A percentile compares a stretch with the other conserved stretches of the same genome.
phyloP scores from a whole-genome alignment of 1,140 invertebrate species.

The Lutraria rhynchaena region DNA sequence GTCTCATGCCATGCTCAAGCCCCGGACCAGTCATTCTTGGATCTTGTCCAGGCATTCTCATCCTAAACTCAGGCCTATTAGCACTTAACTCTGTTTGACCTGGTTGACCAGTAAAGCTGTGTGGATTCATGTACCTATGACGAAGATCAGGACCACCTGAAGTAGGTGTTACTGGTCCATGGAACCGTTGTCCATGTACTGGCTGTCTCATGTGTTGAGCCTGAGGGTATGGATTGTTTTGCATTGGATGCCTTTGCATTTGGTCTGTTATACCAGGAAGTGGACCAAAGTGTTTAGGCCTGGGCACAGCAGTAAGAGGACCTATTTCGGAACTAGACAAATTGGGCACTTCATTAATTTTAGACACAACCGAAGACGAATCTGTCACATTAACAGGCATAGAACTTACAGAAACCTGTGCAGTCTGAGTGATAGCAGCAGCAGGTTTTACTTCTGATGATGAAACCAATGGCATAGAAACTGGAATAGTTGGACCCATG shows the following conservation, averaged over 20 bases:
- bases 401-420: neutral
- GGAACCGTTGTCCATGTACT: no score
- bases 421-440: no score
- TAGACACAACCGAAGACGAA: neutral
- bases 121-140: neutral
- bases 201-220: neutral
- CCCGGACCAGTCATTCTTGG: slow-evolving; percentile 7
- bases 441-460: no score
- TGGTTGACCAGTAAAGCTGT: neutral
- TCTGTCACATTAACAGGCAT: neutral
- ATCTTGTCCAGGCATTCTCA: slow-evolving; percentile 31
- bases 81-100: neutral
- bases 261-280: neutral
- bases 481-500: neutral
- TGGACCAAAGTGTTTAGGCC: slow-evolving; percentile 43
- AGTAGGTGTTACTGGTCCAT: neutral
- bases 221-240: neutral
- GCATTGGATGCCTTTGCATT: neutral
- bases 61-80: slow-evolving; percentile 16
- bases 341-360: neutral
- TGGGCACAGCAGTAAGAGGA: slow-evolving; percentile 34
- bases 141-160: slow-evolving; percentile 9
- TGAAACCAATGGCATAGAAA: neutral
- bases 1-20: slow-evolving; percentile 4
- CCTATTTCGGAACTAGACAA: neutral